Percentiles rank a stretch among this genome's conserved stretches.
These are phyloP conservation scores for Arge pagana DNA, from an alignment of 2,888 invertebrate genomes.

Conservation along the genomic window DNA sequence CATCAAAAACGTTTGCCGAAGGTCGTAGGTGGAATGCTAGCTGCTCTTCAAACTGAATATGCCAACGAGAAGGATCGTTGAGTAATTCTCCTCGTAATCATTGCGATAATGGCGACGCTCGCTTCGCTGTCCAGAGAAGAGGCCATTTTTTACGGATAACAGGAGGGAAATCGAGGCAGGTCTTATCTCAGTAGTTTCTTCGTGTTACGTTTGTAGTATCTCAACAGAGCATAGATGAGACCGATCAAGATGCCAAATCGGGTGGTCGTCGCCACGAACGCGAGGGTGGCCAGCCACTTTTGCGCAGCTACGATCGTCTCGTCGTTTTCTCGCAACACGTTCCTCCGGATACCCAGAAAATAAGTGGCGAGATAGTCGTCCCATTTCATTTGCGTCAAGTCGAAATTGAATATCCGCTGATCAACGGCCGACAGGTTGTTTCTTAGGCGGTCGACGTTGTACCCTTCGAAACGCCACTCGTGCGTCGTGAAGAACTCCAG, in stretches of 20 bases:
- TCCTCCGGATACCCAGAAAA: constrained; percentile 7
- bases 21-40: no score
- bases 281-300: not conserved
- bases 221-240: not conserved
- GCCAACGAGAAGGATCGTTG: no score
- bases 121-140: no score
- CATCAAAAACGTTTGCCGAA: no score
- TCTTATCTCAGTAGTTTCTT: no score
- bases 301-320: constrained; percentile 4
- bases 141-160: no score
- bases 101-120: no score
- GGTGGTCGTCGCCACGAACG: not conserved
- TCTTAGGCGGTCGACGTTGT: constrained; percentile 52
- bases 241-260: not conserved
- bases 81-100: no score
- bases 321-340: constrained; percentile 8
- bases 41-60: no score
- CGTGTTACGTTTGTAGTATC: no score
- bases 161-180: no score
- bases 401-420: constrained; percentile 8
- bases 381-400: constrained; percentile 15
- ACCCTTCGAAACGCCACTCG: constrained; percentile 60
- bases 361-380: not conserved
- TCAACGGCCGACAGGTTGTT: constrained; percentile 45
- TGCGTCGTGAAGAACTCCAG: constrained; percentile 63